Base-by-base conservation (phyloP, 2,888 invertebrate genomes). In the Netelia virgata region DNA sequence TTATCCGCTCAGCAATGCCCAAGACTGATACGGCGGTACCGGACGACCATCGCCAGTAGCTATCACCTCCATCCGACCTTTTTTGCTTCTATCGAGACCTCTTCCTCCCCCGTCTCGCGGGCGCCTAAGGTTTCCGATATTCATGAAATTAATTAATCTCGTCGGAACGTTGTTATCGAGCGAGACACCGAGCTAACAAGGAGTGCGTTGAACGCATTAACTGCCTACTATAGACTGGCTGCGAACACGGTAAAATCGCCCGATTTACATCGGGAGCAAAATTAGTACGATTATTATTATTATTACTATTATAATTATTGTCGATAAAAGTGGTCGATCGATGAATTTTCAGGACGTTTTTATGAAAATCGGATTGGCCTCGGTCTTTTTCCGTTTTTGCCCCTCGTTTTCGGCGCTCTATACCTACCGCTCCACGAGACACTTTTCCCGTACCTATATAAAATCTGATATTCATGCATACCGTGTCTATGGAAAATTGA, bases 101-200 rank as follows among this genome's bases (percentile, higher is more conserved):
- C 9, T 61, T 63, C 16, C 64, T 11, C 36, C 50, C 36, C 50
- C 6, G 14, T 63, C 28, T 64, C 8, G 9, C 57, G 36, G 23
- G 14, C 5, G 41, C 47, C 8, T 20, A 11, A n/a, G n/a, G 41
- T 10, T 64, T 50, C 36, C 77, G 64, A 79, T 82, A 87, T 85
- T 86, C 82, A 75, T 68, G 55, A 77, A 85, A 87, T 87, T 87
- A 86, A 87, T 86, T 86, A 87, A 85, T 85, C 74, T 78, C 57
- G 43, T 11, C n/a, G 78, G 28, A 74, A 78, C 70, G 70, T 63
- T 70, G 69, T 63, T 69, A 78, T 78, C 59, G 78, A 53, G 61
- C 61, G 36, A 53, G 16, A 3, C 36, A 63, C 20, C 36, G 20
- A 57, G 14, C 23, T 11, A 23, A 16, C 28, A 10, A 3, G 14